Evolutionary conservation across 2,113 vertebrate species (phyloP).

Genomic region (Ciconia maguari): DNA sequence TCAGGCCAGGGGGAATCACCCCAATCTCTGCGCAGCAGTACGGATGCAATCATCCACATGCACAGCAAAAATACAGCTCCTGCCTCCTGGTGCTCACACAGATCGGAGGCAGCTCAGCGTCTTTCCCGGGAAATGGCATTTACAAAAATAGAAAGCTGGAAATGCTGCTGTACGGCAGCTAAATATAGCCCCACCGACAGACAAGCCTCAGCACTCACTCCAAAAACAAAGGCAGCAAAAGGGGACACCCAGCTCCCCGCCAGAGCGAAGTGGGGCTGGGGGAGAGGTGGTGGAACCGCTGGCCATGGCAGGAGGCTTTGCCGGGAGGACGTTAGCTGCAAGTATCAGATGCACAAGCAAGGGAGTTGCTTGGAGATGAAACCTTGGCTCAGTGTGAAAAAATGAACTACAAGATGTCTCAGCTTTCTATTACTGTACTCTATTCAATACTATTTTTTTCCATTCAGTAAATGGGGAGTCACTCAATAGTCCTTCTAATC

Average conservation of each 20-base stretch:
- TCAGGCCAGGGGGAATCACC: neutral
- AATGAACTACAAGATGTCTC: neutral
- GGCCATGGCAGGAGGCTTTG: neutral
- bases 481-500: neutral
- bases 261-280: fast-evolving
- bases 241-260: fast-evolving
- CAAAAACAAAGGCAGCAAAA: neutral
- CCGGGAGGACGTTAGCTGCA: neutral
- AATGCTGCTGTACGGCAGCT: constrained; percentile 45
- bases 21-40: neutral
- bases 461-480: neutral
- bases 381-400: neutral
- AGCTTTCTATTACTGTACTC: neutral
- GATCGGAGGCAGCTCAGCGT: neutral
- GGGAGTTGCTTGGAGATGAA: neutral
- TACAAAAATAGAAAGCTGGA: constrained; percentile 60
- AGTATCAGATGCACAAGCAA: neutral
- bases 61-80: neutral
- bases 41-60: neutral
- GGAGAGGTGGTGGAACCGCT: neutral
- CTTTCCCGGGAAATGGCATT: neutral
- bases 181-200: constrained; percentile 45
- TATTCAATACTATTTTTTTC: neutral
- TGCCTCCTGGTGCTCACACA: neutral
- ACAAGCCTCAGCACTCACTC: neutral